Base-by-base conservation (phyloP, 2,888 invertebrate genomes). In the Drosophila helvetica region DNA sequence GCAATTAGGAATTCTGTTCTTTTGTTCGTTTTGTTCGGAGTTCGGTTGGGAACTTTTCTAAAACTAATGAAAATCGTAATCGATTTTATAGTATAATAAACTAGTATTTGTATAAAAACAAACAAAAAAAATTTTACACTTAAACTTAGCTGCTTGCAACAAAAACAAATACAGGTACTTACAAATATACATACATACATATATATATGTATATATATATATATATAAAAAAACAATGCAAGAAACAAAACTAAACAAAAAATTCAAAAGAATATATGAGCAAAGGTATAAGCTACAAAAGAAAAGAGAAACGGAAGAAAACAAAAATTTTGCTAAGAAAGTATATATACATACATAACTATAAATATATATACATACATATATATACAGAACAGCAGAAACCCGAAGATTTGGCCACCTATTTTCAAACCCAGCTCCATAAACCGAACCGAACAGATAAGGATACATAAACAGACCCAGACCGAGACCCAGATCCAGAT, bases 101-200 rank as follows among this genome's bases (percentile, higher is more conserved):
- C 51, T 73, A 77, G 67, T 60, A 80, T 64, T 77, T 72, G 59
- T 73, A 73, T 75, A 71, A 66, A 75, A 57, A 52, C 53, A 63
- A 74, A 78, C 25, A 51, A 61, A 33, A 65, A 50, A 56, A 82
- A 78, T 80, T 84, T 88, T 86, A 86, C 82, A 86, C 78, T 88
- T 86, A 88, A 76, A 75, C 74, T 87, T 89, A 86, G 87, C 85
- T 87, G 85, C 85, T 86, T 86, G 82, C 85, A 89, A 86, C 80
- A 79, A 88, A 88, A 88, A 89, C 85, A 79, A 86, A 84, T 85
- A 85, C 85, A 85, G 85, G 85, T 86, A 85, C 85, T 88, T 86
- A 84, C 88, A 86, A 79, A 86, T 84, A 85, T 78, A 79, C 62
- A 84, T 74, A 56, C 64, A 74, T 78, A 74, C 74, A 78, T 64